Conservation (phyloP, 2,888 invertebrate species). For the Masnerella sp. region DNA sequence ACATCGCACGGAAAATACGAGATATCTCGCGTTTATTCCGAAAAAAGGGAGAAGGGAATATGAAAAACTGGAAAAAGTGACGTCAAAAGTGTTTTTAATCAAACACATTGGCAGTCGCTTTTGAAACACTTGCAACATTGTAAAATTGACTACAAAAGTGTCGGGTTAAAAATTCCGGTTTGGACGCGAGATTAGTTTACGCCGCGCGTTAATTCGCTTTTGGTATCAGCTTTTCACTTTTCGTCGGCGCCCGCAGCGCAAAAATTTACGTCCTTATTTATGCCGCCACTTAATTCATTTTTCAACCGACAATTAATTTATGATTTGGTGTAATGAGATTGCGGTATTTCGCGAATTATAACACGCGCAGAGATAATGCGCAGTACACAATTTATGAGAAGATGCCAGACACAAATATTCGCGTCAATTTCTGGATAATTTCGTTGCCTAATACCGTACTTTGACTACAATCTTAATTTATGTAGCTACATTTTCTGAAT, state of each 20-base stretch:
- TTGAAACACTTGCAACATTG: no score
- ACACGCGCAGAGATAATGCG: not conserved
- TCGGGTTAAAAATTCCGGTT: no score
- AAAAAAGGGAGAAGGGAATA: constrained; percentile 9
- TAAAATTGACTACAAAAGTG: no score
- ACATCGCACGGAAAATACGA: constrained; percentile 49
- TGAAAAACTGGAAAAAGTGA: no score
- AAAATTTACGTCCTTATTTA: constrained; percentile 8
- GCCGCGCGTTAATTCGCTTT: not conserved
- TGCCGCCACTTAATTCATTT: not conserved
- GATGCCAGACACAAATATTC: no score
- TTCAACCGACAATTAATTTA: not conserved
- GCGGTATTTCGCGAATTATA: not conserved
- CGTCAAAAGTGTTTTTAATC: constrained; percentile 4
- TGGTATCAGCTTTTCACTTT: not conserved
- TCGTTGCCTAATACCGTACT: no score
- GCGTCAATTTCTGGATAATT: no score
- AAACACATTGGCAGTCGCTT: not conserved
- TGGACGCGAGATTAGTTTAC: no score
- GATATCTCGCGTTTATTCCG: constrained; percentile 44
- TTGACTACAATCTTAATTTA: no score
- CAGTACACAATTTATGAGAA: not conserved
- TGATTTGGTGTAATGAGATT: not conserved
- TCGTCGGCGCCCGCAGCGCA: not conserved
- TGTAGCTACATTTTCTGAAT: no score